Evolutionary conservation across 2,113 vertebrate genomes (phyloP), one percentile per base, ranked within the genome.

Genomic region (Hoplias malabaricus): DNA sequence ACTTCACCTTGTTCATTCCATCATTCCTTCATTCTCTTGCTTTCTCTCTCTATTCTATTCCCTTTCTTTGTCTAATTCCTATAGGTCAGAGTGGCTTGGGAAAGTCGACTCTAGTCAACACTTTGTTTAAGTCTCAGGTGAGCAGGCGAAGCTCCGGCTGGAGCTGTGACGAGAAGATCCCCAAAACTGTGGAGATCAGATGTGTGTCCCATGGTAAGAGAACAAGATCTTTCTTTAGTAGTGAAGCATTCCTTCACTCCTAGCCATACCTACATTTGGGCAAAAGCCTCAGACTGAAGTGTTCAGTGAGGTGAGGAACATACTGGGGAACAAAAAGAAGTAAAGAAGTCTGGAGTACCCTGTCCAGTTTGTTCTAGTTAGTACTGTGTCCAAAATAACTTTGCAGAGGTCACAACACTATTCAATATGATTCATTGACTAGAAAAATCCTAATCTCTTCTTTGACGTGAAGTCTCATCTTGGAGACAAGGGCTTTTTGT

Each of bases 41-140:
- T 38, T n/a, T 11, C 61, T 57, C 53, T 38, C 25, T 53, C 10
- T 53, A 23, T 33, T 16, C 19, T 0, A 21, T 2, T 19, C 21
- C 27, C 11, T 12, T 27, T 48, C 27, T 33, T 21, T 31, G 3
- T 12, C 21, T 71, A 36, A 2, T 31, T 53, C 36, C 33, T 73
- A 59, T 83, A 99, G 96, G 97, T 89, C 94, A 96, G 88, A 98
- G 97, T 0, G 97, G 97, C 40, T 88, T 98, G 42, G 97, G 97
- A 42, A 99, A 99, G 84, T 98, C 96, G 0, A 99, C 97, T 0
- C 50, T 99, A 85, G 91, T 99, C 67, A 98, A 98, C 88, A 99
- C 97, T 0, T 90, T 99, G 48, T 99, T 99, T 89, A 99, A 99
- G 90, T 98, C 96, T 79, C 96, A 99, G 88, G 95, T 98, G 85